A percentile compares a stretch with the other conserved stretches of the same genome.
Conservation (phyloP, 2,797 vertebrate genomes). For the Loriculus beryllinus region DNA sequence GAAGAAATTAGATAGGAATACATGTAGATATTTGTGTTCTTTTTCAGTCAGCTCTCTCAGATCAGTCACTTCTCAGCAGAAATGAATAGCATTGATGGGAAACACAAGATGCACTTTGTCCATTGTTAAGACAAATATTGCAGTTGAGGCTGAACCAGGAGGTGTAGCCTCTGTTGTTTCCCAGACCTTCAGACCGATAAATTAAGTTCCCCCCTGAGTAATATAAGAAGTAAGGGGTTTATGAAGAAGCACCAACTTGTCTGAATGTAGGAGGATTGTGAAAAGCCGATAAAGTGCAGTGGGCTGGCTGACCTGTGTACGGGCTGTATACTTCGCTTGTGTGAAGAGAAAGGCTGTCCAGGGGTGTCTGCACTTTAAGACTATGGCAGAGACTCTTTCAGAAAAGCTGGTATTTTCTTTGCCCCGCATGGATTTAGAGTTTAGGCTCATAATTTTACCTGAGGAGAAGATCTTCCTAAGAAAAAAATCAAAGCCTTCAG, state of each 20-base stretch:
- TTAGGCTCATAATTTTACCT: neutral
- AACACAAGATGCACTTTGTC: neutral
- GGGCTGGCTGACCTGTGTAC: neutral
- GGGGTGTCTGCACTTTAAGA: neutral
- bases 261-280: constrained; percentile 61
- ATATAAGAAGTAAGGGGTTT: constrained; percentile 15
- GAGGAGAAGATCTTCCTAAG: neutral
- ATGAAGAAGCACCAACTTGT: constrained; percentile 6
- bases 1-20: neutral
- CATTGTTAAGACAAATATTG: neutral
- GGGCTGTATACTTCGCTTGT: neutral
- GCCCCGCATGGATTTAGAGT: neutral
- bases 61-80: neutral
- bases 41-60: constrained; percentile 30
- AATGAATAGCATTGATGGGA: neutral
- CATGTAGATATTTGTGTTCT: neutral
- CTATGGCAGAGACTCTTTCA: neutral
- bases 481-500: neutral
- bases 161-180: constrained; percentile 34
- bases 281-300: constrained; percentile 43
- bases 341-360: neutral
- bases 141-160: neutral
- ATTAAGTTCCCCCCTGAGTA: constrained; percentile 41
- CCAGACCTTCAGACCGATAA: neutral
- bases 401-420: neutral